Conservation (phyloP, 2,113 vertebrate genomes). For the Xyrauchen texanus region DNA sequence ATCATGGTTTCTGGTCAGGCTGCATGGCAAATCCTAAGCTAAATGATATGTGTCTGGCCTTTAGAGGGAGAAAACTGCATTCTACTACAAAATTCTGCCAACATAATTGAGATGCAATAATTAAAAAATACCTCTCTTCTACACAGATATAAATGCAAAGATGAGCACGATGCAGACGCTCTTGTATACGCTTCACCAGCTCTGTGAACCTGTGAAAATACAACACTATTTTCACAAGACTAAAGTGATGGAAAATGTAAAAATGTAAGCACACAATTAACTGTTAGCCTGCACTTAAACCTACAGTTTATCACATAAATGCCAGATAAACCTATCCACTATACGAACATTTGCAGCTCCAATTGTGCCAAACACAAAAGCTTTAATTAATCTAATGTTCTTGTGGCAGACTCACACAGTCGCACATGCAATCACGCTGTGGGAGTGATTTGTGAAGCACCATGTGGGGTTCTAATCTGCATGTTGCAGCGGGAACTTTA, state of each 20-base stretch:
- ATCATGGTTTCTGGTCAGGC: constrained; percentile 38
- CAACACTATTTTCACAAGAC: constrained; percentile 22
- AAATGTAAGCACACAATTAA: no score
- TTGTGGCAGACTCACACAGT: constrained; percentile 31
- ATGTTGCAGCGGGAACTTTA: constrained; percentile 4
- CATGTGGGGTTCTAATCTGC: no score
- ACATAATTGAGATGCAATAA: constrained; percentile 19
- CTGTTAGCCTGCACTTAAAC: neutral
- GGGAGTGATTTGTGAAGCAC: constrained; percentile 28
- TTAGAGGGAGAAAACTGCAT: neutral
- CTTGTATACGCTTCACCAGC: constrained; percentile 10
- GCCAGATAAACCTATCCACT: constrained; percentile 37
- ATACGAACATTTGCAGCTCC: constrained; percentile 39
- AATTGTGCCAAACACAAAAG: constrained; percentile 41
- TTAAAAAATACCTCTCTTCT: constrained; percentile 31
- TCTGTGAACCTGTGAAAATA: constrained; percentile 31
- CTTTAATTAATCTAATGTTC: constrained; percentile 43
- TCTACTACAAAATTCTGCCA: constrained; percentile 24
- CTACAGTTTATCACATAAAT: constrained; percentile 34
- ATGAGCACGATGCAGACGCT: neutral
- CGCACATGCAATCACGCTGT: constrained; percentile 15
- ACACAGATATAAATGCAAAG: constrained; percentile 7
- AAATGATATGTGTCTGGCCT: constrained; percentile 39
- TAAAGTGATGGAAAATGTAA: no score
- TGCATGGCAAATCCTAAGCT: constrained; percentile 35